These are phyloP conservation scores for Arnoldichthys spilopterus DNA, from an alignment of 2,797 vertebrate species.

Conservation along the genomic window DNA sequence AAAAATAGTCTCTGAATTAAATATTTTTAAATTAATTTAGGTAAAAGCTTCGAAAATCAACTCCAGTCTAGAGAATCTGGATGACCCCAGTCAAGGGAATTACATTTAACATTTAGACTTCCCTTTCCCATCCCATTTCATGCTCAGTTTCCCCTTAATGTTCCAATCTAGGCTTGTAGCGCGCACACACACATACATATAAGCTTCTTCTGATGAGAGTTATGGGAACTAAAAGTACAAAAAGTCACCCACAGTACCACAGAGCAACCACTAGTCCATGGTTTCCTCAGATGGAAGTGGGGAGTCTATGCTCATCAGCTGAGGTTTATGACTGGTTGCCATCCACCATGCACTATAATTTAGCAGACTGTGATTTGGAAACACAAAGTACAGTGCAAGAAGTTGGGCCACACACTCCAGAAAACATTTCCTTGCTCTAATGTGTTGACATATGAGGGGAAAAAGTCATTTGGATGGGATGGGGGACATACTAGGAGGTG, in stretches of 20 bases:
- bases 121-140: conserved; percentile 22
- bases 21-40: too few relatives aligned
- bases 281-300: conserved; percentile 3
- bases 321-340: conserved; percentile 11
- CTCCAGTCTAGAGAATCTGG: too few relatives aligned
- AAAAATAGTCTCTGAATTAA: too few relatives aligned
- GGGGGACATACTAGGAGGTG: background rate
- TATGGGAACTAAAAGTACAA: conserved; percentile 23
- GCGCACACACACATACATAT: conserved; percentile 17
- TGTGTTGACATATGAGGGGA: conserved; percentile 13
- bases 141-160: conserved; percentile 7
- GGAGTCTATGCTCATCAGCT: conserved; percentile 9
- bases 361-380: conserved; percentile 11
- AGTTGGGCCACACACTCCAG: background rate
- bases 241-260: conserved; percentile 36
- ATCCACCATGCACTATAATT: conserved; percentile 4
- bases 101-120: background rate
- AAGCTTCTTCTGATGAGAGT: conserved; percentile 9
- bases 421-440: background rate
- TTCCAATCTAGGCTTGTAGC: conserved; percentile 9
- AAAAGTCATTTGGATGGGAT: conserved; percentile 13
- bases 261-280: conserved; percentile 22
- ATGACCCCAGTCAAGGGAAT: background rate
- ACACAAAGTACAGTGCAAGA: background rate
- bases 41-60: too few relatives aligned